Conservation (phyloP, 1,140 invertebrate genomes). For the Lethrus apterus region DNA sequence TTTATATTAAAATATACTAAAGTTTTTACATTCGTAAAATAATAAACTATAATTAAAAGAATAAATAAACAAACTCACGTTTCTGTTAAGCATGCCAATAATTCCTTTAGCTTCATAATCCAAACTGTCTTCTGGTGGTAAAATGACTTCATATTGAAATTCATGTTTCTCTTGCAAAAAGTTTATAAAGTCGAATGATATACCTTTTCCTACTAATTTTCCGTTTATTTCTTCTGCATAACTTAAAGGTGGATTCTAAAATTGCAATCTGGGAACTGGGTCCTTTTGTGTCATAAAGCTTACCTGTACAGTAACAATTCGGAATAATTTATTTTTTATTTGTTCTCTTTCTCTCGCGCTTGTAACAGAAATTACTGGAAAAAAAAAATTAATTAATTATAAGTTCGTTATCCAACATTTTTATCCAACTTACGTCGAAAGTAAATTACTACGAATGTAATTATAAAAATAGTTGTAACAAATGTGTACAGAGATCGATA, state of each 20-base stretch:
- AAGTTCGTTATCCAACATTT: too few species aligned
- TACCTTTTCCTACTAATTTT: constrained; percentile 51
- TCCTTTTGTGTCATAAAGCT: too few species aligned
- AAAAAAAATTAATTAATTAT: too few species aligned
- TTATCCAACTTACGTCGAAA: too few species aligned
- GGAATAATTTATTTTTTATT: too few species aligned
- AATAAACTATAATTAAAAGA: not conserved
- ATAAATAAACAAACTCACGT: constrained; percentile 41
- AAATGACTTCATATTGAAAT: constrained; percentile 61
- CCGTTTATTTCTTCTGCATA: constrained; percentile 49
- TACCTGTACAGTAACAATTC: too few species aligned
- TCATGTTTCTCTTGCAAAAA: constrained; percentile 59
- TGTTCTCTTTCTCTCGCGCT: too few species aligned
- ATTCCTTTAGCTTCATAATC: constrained; percentile 51
- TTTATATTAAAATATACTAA: not conserved
- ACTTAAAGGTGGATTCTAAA: constrained; percentile 21
- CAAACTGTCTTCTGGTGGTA: constrained; percentile 51
- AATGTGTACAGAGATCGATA: too few species aligned
- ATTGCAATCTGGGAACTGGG: too few species aligned
- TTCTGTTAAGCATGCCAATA: constrained; percentile 49
- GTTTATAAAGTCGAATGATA: constrained; percentile 65
- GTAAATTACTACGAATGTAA: too few species aligned
- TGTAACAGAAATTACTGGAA: too few species aligned
- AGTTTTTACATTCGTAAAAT: not conserved
- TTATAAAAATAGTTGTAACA: too few species aligned